phyloP scores from a whole-genome alignment of 2,888 invertebrate species.

The Schrankia costaestrigalis region DNA sequence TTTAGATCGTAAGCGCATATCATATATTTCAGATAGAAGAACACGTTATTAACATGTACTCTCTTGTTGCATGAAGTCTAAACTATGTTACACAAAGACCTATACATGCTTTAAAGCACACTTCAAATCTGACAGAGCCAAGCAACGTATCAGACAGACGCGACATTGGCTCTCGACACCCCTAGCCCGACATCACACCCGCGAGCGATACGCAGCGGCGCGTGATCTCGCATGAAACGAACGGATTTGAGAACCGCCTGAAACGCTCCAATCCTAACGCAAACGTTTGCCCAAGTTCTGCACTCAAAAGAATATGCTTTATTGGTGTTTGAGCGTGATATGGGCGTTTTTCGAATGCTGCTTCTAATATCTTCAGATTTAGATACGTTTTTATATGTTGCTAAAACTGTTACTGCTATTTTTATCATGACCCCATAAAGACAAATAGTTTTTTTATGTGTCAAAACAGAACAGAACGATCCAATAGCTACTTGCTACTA shows the following conservation, averaged over 20 bases:
- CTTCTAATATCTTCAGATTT: constrained; percentile 16
- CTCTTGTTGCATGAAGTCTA: no score
- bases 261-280: constrained; percentile 57
- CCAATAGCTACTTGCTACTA: no score
- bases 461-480: no score
- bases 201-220: constrained; percentile 56
- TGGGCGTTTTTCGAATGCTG: constrained; percentile 26
- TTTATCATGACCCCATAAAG: no score
- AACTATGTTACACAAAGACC: no score
- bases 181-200: constrained; percentile 30
- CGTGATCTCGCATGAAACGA: constrained; percentile 65
- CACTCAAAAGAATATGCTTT: constrained; percentile 61
- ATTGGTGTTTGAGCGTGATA: constrained; percentile 49
- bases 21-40: no score
- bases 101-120: constrained; percentile 3
- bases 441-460: no score
- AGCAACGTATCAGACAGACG: constrained; percentile 1
- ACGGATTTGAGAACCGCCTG: constrained; percentile 58
- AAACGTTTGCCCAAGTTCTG: constrained; percentile 64
- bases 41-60: no score
- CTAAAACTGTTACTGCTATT: no score
- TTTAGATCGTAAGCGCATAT: no score
- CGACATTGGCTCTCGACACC: constrained; percentile 14
- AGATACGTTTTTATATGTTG: no score
- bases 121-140: constrained; percentile 1